These are phyloP conservation scores for Calephelis nemesis DNA, from an alignment of 1,140 invertebrate genomes.

Conservation along the genomic window DNA sequence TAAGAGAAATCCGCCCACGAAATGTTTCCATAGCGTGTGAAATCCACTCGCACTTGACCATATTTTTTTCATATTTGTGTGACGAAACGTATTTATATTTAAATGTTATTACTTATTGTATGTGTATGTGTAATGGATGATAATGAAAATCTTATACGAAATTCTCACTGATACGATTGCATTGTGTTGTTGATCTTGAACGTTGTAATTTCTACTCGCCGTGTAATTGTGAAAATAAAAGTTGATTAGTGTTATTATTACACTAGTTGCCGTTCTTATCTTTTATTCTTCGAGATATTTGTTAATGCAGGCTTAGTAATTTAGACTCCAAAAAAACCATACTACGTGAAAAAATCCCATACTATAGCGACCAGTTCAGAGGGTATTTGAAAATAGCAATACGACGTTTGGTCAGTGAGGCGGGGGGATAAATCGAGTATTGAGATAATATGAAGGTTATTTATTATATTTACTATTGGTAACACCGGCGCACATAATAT, in stretches of 20 bases:
- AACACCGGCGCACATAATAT: too few species aligned
- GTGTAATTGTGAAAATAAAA: slow-evolving; percentile 11
- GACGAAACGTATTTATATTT: neutral
- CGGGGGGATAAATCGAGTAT: too few species aligned
- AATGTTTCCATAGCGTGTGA: too few species aligned
- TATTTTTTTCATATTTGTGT: neutral
- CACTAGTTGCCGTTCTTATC: neutral
- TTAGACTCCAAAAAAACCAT: neutral
- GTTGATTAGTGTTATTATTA: slow-evolving; percentile 5
- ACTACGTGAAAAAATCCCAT: too few species aligned
- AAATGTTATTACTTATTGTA: slow-evolving; percentile 8
- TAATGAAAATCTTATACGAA: slow-evolving; percentile 10
- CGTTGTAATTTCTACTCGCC: slow-evolving; percentile 11
- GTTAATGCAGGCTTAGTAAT: neutral
- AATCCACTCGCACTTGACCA: neutral
- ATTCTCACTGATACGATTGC: slow-evolving; percentile 3
- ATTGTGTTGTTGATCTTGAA: slow-evolving; percentile 16
- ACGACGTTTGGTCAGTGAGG: too few species aligned
- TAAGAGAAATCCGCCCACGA: too few species aligned
- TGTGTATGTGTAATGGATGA: slow-evolving; percentile 1
- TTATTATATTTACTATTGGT: too few species aligned
- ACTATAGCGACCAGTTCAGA: too few species aligned
- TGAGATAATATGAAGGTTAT: too few species aligned
- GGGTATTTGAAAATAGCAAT: too few species aligned
- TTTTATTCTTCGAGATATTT: neutral